Evolutionary conservation across 2,113 vertebrate species (phyloP), one percentile per base, ranked within the genome.

Genomic region (Dasyornis broadbenti): DNA sequence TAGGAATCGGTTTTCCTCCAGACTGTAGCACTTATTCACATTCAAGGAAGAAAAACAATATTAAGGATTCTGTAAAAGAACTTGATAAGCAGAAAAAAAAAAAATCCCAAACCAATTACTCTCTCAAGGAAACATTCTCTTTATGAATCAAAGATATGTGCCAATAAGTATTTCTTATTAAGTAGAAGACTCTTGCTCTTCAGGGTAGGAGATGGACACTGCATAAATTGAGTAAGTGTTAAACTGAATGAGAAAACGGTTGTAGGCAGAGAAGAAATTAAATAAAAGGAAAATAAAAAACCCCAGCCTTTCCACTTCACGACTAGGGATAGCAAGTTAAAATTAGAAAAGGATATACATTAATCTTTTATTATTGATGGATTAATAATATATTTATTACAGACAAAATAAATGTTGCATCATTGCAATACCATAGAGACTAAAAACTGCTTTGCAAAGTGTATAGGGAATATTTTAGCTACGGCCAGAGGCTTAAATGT

Each of bases 61-160:
- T 92, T 90, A 93, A 90, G 71, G 47, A 91, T 77, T 95, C 79
- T 78, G 71, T 90, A 70, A 61, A 95, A 88, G 42, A 42, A 80
- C 59, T 82, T 26, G 50, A 76, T 91, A 90, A 94, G 59, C 30
- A 86, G 35, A 10, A n/a, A 44, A 79, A 92, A 85, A 31, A 40
- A 82, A 66, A 86, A 66, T 35, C 39, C 37, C 24, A 69, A 69
- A 60, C 60, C 71, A 84, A 95, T 93, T 92, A 93, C 42, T 60
- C n/a, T 89, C 44, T 72, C 47, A 79, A 91, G 83, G 54, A 97
- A 97, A 89, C 49, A 73, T 77, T 82, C 30, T 65, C 30, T 82
- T 47, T 82, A 86, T 47, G 71, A 94, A 92, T 82, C 53, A 88
- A 95, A 93, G 47, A 59, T 82, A 19, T 54, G 39, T 88, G 81